Conservation (phyloP, 1,140 invertebrate species). For the Oryctes rhinoceros region DNA sequence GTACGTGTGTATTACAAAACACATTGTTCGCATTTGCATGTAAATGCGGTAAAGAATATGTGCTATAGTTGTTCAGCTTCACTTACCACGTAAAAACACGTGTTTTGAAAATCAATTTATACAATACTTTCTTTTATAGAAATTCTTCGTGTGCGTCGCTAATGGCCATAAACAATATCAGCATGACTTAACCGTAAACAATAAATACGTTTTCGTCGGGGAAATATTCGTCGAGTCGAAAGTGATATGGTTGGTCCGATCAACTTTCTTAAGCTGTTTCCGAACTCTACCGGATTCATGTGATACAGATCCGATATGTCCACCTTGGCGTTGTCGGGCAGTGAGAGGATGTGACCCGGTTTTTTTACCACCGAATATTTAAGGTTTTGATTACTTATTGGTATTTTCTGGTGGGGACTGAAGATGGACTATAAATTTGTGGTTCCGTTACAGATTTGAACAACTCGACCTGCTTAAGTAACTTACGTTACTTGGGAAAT, state of each 20-base stretch:
- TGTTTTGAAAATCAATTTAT: not conserved
- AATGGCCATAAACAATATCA: not conserved
- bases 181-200: not conserved
- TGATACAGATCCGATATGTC: slow-evolving; percentile 44
- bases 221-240: slow-evolving; percentile 4
- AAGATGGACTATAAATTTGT: slow-evolving; percentile 53
- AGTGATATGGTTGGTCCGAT: not conserved
- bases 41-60: not conserved
- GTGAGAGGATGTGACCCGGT: slow-evolving; percentile 56
- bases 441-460: slow-evolving; percentile 37
- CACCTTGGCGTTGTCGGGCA: slow-evolving; percentile 20
- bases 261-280: slow-evolving; percentile 27
- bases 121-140: slow-evolving; percentile 22
- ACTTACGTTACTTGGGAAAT: slow-evolving; percentile 50
- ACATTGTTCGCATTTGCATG: not conserved
- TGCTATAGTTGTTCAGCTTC: not conserved
- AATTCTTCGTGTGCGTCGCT: not conserved
- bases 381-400: slow-evolving; percentile 29
- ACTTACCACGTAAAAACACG: not conserved
- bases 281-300: slow-evolving; percentile 35
- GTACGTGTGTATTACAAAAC: not conserved
- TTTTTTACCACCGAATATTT: slow-evolving; percentile 53
- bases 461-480: slow-evolving; percentile 51
- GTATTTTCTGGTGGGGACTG: slow-evolving; percentile 43
- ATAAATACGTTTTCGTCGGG: not conserved